A percentile compares a stretch with the other conserved stretches of the same genome.
Conservation (phyloP, 2,797 vertebrate genomes). For the Pipistrellus pipistrellus region DNA sequence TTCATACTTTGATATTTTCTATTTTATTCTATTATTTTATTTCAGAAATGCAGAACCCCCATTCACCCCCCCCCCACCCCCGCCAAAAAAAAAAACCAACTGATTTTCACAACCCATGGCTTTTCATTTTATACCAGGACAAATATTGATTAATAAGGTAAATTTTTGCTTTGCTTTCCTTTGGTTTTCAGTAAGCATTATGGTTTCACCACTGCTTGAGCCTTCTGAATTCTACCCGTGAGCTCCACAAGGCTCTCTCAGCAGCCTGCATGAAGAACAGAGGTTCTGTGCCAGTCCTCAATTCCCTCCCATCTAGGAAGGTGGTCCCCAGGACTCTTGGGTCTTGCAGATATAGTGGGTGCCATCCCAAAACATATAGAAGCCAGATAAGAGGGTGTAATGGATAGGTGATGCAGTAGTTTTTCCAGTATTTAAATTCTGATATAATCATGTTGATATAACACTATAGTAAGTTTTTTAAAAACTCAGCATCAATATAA, state of each 20-base stretch:
- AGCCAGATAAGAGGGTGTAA: not conserved
- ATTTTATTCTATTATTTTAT: constrained; percentile 8
- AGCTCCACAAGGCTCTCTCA: not conserved
- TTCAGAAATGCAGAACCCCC: not conserved
- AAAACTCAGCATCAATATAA: not conserved
- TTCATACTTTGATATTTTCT: not conserved
- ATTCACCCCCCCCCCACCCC: fast-evolving
- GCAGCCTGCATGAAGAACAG: not conserved
- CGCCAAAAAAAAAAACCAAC: no score
- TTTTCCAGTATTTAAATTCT: not conserved
- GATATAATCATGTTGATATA: not conserved
- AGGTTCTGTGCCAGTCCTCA: not conserved
- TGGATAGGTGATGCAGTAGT: not conserved
- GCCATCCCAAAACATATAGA: not conserved
- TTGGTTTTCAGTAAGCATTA: constrained; percentile 13
- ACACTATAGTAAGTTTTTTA: not conserved
- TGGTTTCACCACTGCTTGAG: not conserved
- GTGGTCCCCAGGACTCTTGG: not conserved
- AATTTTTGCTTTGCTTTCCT: constrained; percentile 38
- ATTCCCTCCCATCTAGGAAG: not conserved
- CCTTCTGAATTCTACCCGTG: not conserved
- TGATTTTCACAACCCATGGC: not conserved
- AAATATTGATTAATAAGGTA: not conserved
- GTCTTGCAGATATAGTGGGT: not conserved
- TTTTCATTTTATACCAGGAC: constrained; percentile 34